Percentiles rank a stretch among this genome's conserved stretches.
Evolutionary conservation across 1,140 invertebrate genomes (phyloP).

Genomic region (Centruroides vittatus): DNA sequence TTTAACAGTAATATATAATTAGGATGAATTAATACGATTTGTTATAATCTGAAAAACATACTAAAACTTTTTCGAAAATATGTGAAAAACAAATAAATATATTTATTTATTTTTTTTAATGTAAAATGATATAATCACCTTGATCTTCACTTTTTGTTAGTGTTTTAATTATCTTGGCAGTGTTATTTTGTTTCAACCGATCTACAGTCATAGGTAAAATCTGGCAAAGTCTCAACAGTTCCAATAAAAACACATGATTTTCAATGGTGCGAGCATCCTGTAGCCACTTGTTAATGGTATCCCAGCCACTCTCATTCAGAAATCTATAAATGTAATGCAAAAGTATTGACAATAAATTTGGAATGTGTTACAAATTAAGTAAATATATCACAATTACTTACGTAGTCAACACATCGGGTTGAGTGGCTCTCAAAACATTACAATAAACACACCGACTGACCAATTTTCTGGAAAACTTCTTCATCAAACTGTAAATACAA

Average conservation of each 20-base stretch:
- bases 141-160: slow-evolving; percentile 63
- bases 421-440: slow-evolving; percentile 80
- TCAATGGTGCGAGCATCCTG: slow-evolving; percentile 63
- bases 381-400: slow-evolving; percentile 28
- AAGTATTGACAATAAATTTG: slow-evolving; percentile 2
- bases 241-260: slow-evolving; percentile 70
- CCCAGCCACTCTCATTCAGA: slow-evolving; percentile 80
- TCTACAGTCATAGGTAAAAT: slow-evolving; percentile 76
- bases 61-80: too few relatives aligned
- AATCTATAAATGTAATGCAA: slow-evolving; percentile 39
- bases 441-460: slow-evolving; percentile 92
- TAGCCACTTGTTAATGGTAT: slow-evolving; percentile 71
- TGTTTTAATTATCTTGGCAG: slow-evolving; percentile 78
- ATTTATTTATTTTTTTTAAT: too few relatives aligned
- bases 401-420: slow-evolving; percentile 61
- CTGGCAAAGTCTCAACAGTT: slow-evolving; percentile 65
- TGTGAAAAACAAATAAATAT: too few relatives aligned
- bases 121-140: slow-evolving; percentile 35
- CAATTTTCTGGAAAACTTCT: slow-evolving; percentile 85
- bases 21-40: too few relatives aligned
- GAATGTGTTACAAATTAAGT: slow-evolving; percentile 23
- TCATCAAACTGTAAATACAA: slow-evolving; percentile 72
- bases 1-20: too few relatives aligned
- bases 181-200: slow-evolving; percentile 73
- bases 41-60: too few relatives aligned